These are phyloP conservation scores for Arizona elegans DNA, from an alignment of 2,113 vertebrate species.

Conservation along the genomic window DNA sequence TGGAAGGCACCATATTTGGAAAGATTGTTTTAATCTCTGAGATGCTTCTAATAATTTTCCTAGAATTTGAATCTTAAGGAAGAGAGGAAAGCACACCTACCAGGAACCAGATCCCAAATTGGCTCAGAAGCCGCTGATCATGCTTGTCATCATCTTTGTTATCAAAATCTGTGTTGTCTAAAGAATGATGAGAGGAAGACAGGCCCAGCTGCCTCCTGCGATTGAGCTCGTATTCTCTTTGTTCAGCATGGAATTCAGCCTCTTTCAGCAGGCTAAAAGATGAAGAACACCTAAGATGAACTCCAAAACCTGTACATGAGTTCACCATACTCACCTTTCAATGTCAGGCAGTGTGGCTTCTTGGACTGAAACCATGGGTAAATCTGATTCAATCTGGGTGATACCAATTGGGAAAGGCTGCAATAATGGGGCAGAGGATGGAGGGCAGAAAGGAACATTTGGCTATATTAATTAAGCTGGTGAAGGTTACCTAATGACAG, in stretches of 20 bases:
- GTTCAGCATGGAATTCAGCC: slow-evolving; percentile 96
- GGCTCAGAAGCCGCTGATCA: slow-evolving; percentile 94
- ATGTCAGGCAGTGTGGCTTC: not conserved
- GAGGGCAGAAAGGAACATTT: not conserved
- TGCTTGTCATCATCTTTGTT: slow-evolving; percentile 98
- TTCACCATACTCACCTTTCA: not conserved
- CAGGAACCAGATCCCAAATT: slow-evolving; percentile 99
- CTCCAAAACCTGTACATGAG: not conserved
- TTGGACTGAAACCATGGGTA: not conserved
- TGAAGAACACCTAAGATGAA: not conserved
- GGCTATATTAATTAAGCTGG: accelerated
- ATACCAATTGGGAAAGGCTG: not conserved
- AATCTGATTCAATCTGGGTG: not conserved
- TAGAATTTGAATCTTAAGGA: not conserved
- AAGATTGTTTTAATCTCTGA: not conserved
- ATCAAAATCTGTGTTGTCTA: slow-evolving; percentile 96
- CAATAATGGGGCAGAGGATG: not conserved
- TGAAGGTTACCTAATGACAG: slow-evolving; percentile 87
- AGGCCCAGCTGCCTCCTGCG: slow-evolving; percentile 93
- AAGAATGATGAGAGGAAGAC: slow-evolving; percentile 92
- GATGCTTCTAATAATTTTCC: not conserved
- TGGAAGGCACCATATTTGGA: not conserved
- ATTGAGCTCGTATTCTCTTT: slow-evolving; percentile 91
- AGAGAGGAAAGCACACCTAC: slow-evolving; percentile 66
- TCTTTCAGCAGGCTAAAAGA: slow-evolving; percentile 89